Conservation (phyloP, 2,113 vertebrate species). For the Cariama cristata region DNA sequence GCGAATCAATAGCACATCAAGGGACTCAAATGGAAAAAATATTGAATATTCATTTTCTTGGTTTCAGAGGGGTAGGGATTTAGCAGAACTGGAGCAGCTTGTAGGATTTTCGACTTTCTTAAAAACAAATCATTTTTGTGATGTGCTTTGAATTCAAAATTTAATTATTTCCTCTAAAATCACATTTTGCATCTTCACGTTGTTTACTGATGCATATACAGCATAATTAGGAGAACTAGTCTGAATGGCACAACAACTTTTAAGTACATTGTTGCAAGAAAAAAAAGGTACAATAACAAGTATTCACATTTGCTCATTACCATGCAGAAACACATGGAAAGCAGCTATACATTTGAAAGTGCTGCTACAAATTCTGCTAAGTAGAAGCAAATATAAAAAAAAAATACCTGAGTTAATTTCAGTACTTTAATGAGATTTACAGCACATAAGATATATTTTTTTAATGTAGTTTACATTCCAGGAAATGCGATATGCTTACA, state of each 20-base stretch:
- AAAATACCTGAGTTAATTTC: not conserved
- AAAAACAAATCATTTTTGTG: constrained; percentile 71
- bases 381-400: not conserved
- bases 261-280: not conserved
- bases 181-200: constrained; percentile 55
- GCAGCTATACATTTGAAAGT: not conserved
- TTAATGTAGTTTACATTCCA: not conserved
- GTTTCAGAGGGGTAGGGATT: constrained; percentile 79
- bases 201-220: constrained; percentile 19
- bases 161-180: constrained; percentile 75
- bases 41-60: constrained; percentile 84
- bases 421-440: not conserved
- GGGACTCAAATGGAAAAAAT: constrained; percentile 76
- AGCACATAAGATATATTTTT: not conserved
- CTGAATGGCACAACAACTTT: constrained; percentile 36
- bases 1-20: constrained; percentile 83
- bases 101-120: constrained; percentile 73
- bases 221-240: constrained; percentile 37
- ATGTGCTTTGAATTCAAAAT: constrained; percentile 66
- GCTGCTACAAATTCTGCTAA: not conserved
- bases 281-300: not conserved
- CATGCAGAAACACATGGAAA: not conserved
- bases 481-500: constrained; percentile 32
- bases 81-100: constrained; percentile 67
- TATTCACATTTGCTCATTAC: not conserved